Evolutionary conservation across 2,797 vertebrate species (phyloP).

Genomic region (Enteromius argenteus): DNA sequence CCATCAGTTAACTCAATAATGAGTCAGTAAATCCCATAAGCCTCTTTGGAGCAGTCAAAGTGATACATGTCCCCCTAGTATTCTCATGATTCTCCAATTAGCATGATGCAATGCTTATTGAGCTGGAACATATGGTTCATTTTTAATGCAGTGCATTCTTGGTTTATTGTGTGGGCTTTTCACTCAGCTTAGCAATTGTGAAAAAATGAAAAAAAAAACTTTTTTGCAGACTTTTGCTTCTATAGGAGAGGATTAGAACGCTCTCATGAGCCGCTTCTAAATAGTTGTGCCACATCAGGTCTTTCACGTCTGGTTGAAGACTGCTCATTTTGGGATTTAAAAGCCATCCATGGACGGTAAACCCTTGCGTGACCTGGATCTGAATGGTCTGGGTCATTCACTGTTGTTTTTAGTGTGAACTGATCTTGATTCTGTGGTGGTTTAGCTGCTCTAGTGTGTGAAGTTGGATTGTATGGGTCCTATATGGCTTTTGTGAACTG

Average conservation of each 20-base stretch:
- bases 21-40: constrained; percentile 33
- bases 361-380: constrained; percentile 39
- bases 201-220: neutral
- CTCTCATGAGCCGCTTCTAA: constrained; percentile 34
- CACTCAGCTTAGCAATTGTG: constrained; percentile 45
- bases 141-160: constrained; percentile 52
- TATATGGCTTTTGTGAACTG: neutral
- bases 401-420: constrained; percentile 30
- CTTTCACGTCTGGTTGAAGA: constrained; percentile 44
- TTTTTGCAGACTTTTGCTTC: constrained; percentile 43
- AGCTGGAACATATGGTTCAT: constrained; percentile 43
- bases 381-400: constrained; percentile 45
- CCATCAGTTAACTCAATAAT: constrained; percentile 44
- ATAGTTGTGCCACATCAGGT: constrained; percentile 46
- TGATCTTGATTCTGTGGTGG: neutral
- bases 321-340: constrained; percentile 44
- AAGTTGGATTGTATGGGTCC: neutral
- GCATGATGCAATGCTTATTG: constrained; percentile 41
- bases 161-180: constrained; percentile 54
- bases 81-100: constrained; percentile 48
- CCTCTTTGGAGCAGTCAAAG: constrained; percentile 39
- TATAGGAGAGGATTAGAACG: constrained; percentile 37
- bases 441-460: constrained; percentile 15
- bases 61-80: constrained; percentile 32
- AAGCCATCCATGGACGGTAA: constrained; percentile 39